A percentile compares a stretch with the other conserved stretches of the same genome.
Evolutionary conservation across 2,888 invertebrate species (phyloP).

Genomic region (Bibio marci): DNA sequence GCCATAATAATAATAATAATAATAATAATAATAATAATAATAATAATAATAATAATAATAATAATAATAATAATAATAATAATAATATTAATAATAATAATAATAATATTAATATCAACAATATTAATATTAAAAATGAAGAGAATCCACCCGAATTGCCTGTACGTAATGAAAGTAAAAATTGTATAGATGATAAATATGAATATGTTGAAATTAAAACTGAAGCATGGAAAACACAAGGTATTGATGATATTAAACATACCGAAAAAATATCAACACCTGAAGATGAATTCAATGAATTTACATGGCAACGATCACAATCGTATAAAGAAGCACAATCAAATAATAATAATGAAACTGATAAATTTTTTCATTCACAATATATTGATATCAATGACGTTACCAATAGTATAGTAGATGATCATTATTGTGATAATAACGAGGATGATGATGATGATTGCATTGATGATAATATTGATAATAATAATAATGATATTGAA

Average conservation of each 20-base stretch:
- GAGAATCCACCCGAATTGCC: slow-evolving; percentile 19
- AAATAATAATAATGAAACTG: slow-evolving; percentile 29
- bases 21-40: not conserved
- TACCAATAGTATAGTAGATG: not conserved
- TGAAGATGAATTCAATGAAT: slow-evolving; percentile 26
- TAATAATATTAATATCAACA: no score
- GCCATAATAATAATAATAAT: slow-evolving; percentile 1
- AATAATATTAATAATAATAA: not conserved
- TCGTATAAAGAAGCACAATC: slow-evolving; percentile 28
- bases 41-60: not conserved
- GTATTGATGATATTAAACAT: slow-evolving; percentile 55
- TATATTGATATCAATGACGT: slow-evolving; percentile 13
- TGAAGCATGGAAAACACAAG: slow-evolving; percentile 69
- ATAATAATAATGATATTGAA: not conserved
- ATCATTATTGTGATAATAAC: no score
- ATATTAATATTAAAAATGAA: slow-evolving; percentile 3
- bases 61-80: slow-evolving; percentile 8
- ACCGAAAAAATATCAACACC: slow-evolving; percentile 35
- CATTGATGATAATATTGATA: not conserved
- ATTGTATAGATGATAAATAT: slow-evolving; percentile 32
- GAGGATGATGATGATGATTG: no score
- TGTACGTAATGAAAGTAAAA: slow-evolving; percentile 18
- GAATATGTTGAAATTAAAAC: slow-evolving; percentile 59
- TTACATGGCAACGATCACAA: slow-evolving; percentile 28
- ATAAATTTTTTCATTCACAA: slow-evolving; percentile 17